Conservation (phyloP, 1,140 invertebrate genomes). For the Bombus consobrinus region DNA sequence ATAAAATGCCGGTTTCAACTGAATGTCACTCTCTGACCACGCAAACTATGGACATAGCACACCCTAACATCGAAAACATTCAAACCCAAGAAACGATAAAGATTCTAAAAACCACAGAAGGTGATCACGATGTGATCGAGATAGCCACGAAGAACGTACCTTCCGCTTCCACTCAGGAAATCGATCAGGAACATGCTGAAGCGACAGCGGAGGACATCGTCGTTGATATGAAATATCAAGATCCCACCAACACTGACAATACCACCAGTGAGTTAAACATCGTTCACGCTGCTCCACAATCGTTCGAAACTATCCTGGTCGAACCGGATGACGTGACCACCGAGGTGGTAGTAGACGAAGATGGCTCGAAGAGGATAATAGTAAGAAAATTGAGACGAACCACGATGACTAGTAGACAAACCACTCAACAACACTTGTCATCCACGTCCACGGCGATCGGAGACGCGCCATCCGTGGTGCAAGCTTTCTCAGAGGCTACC, state of each 20-base stretch:
- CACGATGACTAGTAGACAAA: conserved; percentile 80
- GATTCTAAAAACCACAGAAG: conserved; percentile 86
- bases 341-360: conserved; percentile 90
- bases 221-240: conserved; percentile 89
- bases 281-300: conserved; percentile 86
- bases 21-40: conserved; percentile 70
- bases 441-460: conserved; percentile 78
- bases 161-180: conserved; percentile 78
- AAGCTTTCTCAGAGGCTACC: conserved; percentile 87
- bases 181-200: conserved; percentile 35
- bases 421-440: conserved; percentile 80
- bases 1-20: conserved; percentile 63
- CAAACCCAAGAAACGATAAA: conserved; percentile 86
- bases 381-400: conserved; percentile 85
- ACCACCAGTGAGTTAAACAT: conserved; percentile 86
- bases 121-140: conserved; percentile 90
- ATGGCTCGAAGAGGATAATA: conserved; percentile 91
- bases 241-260: conserved; percentile 78
- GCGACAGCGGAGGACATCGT: conserved; percentile 83
- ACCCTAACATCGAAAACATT: conserved; percentile 12
- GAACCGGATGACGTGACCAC: conserved; percentile 91
- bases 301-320: conserved; percentile 90
- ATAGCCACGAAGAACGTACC: conserved; percentile 87
- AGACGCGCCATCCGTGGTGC: conserved; percentile 80
- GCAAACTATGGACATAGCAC: conserved; percentile 45